Conservation (phyloP, 1,140 invertebrate genomes). For the Zeugodacus cucurbitae region DNA sequence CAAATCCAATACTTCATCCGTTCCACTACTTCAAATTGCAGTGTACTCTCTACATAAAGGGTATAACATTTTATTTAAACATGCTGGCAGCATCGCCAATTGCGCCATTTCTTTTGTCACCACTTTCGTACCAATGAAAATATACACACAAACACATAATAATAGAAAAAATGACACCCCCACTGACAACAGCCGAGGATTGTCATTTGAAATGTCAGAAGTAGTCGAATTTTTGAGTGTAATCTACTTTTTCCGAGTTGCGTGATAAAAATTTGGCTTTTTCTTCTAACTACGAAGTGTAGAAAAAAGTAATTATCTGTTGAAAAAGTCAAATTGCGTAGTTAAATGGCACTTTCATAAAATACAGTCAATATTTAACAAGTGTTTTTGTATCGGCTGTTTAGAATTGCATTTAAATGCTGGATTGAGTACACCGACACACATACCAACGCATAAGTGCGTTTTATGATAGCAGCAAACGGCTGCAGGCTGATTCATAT, state of each 20-base stretch:
- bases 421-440: constrained; percentile 8
- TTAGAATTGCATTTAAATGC: not conserved
- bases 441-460: not conserved
- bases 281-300: not conserved
- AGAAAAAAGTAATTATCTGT: not conserved
- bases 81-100: not conserved
- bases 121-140: not conserved
- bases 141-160: not conserved
- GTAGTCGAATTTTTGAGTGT: not conserved
- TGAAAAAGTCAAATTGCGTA: not conserved
- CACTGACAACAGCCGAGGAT: constrained; percentile 11
- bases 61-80: not conserved
- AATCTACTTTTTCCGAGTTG: constrained; percentile 15
- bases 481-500: constrained; percentile 20
- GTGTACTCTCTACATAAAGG: not conserved
- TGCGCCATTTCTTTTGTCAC: not conserved
- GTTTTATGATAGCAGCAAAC: constrained; percentile 22
- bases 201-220: constrained; percentile 33
- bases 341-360: not conserved
- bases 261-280: constrained; percentile 16
- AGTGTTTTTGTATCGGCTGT: not conserved
- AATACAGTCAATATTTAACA: not conserved
- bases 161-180: not conserved
- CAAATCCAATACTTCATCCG: no score
- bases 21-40: not conserved